Percentiles rank a stretch among this genome's conserved stretches.
Evolutionary conservation across 2,797 vertebrate genomes (phyloP).

Genomic region (Apogon hyalosoma): DNA sequence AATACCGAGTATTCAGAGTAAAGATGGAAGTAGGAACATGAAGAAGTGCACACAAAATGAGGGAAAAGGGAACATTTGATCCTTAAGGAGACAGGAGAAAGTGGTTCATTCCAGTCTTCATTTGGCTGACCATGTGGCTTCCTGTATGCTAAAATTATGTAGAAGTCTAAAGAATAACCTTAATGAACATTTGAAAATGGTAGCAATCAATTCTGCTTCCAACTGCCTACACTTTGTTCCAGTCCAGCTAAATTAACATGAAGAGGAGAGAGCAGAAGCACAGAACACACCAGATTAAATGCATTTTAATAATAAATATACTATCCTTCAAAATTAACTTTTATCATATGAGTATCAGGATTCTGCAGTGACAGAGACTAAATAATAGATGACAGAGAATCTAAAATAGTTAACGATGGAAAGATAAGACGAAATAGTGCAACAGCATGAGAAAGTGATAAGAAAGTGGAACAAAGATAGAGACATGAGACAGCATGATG

Average conservation of each 20-base stretch:
- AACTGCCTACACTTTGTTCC: neutral
- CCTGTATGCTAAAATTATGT: neutral
- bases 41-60: conserved; percentile 2
- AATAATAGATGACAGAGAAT: conserved; percentile 9
- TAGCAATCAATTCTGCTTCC: neutral
- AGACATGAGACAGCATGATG: neutral
- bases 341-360: neutral
- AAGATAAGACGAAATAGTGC: conserved; percentile 4
- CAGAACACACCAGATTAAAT: neutral
- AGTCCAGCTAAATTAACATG: neutral
- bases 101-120: neutral
- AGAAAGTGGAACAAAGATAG: neutral
- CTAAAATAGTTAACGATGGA: neutral
- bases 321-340: neutral
- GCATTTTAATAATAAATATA: neutral
- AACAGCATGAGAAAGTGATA: neutral
- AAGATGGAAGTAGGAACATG: neutral
- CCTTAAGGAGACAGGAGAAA: neutral
- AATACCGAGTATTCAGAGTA: neutral
- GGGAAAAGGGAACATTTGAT: neutral
- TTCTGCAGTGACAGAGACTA: neutral
- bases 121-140: neutral
- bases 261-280: neutral
- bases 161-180: neutral
- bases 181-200: neutral